phyloP scores from a whole-genome alignment of 1,140 invertebrate species.

The Copidosoma floridanum region DNA sequence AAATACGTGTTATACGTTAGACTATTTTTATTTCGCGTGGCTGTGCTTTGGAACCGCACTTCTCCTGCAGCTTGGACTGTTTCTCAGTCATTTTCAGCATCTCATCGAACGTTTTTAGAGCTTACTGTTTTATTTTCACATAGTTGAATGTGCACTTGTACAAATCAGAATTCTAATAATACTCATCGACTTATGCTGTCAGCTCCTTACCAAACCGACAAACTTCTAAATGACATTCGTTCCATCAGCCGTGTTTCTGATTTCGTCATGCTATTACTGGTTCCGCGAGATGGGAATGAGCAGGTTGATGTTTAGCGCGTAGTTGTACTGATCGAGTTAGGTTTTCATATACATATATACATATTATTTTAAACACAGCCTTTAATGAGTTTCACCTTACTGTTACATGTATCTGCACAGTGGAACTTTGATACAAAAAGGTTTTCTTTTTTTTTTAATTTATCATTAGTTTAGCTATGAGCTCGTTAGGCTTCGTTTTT shows the following conservation, averaged over 20 bases:
- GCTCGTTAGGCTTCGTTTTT: too few species aligned
- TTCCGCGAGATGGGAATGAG: conserved; percentile 80
- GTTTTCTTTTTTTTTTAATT: too few species aligned
- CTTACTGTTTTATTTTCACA: conserved; percentile 78
- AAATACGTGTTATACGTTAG: conserved; percentile 77
- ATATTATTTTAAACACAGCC: too few species aligned
- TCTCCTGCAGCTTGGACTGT: conserved; percentile 80
- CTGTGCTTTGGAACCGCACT: conserved; percentile 75
- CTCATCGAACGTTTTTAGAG: conserved; percentile 83
- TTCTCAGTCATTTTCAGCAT: conserved; percentile 86
- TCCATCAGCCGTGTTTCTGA: conserved; percentile 69
- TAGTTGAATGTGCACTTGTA: conserved; percentile 75
- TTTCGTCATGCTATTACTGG: conserved; percentile 67
- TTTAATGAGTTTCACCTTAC: too few species aligned
- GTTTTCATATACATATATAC: too few species aligned
- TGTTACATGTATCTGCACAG: too few species aligned
- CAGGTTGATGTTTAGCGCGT: conserved; percentile 86
- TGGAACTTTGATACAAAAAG: too few species aligned
- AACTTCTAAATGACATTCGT: conserved; percentile 72
- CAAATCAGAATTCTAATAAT: conserved; percentile 73
- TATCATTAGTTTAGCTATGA: too few species aligned
- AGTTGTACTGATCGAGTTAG: conserved; percentile 90
- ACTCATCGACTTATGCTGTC: conserved; percentile 68
- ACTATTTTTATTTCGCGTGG: conserved; percentile 78
- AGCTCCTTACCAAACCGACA: conserved; percentile 74